These are phyloP conservation scores for Scaeva pyrastri DNA, from an alignment of 2,888 invertebrate genomes.

Conservation along the genomic window DNA sequence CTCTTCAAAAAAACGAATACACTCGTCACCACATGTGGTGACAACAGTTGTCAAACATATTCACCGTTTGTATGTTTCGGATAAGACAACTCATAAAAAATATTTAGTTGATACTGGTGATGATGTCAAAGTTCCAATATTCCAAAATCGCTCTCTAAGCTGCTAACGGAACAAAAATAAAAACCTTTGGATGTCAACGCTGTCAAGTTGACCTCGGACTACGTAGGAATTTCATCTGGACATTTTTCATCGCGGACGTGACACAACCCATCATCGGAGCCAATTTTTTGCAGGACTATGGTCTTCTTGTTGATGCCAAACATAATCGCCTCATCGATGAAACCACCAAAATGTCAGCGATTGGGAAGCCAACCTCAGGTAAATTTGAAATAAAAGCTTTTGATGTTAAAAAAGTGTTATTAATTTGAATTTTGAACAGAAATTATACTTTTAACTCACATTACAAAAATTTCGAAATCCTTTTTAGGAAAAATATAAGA, in stretches of 20 bases:
- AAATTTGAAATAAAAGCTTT: too few relatives aligned
- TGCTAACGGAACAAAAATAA: slow-evolving; percentile 60
- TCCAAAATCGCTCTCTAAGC: slow-evolving; percentile 49
- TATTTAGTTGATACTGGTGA: slow-evolving; percentile 34
- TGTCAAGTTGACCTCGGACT: slow-evolving; percentile 68
- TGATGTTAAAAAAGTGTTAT: too few relatives aligned
- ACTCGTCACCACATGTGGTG: too few relatives aligned
- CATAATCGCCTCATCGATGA: too few relatives aligned
- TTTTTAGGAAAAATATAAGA: too few relatives aligned
- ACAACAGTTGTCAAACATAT: slow-evolving; percentile 35
- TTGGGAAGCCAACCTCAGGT: slow-evolving; percentile 10
- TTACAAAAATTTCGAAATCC: too few relatives aligned
- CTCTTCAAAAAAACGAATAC: too few relatives aligned
- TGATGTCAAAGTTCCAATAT: slow-evolving; percentile 1
- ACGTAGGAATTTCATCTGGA: slow-evolving; percentile 74
- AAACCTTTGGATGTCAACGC: slow-evolving; percentile 51
- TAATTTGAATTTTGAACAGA: too few relatives aligned
- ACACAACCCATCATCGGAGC: slow-evolving; percentile 75
- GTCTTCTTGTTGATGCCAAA: too few relatives aligned
- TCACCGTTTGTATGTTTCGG: slow-evolving; percentile 38
- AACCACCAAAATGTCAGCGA: slow-evolving; percentile 39
- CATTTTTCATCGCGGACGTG: slow-evolving; percentile 76
- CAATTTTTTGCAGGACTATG: slow-evolving; percentile 71
- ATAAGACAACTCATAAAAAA: slow-evolving; percentile 39
- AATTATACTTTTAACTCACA: too few relatives aligned